Conservation (phyloP, 2,797 vertebrate species). For the Aythya fuligula region DNA sequence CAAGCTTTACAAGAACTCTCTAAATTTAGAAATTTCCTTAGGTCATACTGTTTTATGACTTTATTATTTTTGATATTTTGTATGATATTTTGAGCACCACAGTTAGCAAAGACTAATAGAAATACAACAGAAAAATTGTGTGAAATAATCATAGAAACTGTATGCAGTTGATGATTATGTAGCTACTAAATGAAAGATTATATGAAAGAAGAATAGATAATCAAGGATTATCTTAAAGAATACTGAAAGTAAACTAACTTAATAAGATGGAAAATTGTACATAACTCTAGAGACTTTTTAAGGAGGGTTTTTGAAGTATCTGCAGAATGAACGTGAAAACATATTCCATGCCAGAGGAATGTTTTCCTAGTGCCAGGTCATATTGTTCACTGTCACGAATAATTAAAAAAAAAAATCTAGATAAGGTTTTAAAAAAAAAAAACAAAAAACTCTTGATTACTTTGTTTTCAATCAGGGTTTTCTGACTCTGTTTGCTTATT, state of each 20-base stretch:
- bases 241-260: neutral
- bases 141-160: neutral
- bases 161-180: neutral
- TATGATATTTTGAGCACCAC: neutral
- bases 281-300: neutral
- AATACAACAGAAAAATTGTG: neutral
- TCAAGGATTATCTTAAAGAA: neutral
- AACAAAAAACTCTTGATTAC: neutral
- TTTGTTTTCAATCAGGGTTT: neutral
- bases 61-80: neutral
- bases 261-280: conserved; percentile 17
- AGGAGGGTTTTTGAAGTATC: neutral
- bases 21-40: neutral
- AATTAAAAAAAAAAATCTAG: neutral
- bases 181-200: neutral
- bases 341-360: neutral
- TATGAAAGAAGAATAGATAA: neutral
- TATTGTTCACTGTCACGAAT: neutral
- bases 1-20: neutral
- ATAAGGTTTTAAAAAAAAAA: neutral
- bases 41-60: neutral
- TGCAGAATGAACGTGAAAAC: neutral
- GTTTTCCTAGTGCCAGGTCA: conserved; percentile 12
- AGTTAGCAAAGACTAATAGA: neutral
- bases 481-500: neutral